Percentiles rank a stretch among this genome's conserved stretches.
Evolutionary conservation across 1,140 invertebrate genomes (phyloP).

Genomic region (Trichonephila inaurata): DNA sequence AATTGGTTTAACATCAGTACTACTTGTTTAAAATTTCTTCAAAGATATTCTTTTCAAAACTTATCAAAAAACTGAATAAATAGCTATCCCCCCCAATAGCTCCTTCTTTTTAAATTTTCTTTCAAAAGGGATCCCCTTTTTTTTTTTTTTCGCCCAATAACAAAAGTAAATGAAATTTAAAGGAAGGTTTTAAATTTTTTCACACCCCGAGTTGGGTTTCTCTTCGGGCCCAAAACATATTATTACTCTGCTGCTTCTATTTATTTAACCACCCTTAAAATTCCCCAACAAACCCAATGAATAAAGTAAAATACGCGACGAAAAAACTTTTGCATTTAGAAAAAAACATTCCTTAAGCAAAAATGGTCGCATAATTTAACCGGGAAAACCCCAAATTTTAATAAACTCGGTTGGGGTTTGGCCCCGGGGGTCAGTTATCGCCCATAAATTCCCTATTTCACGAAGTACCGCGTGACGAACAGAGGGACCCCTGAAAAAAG

Average conservation of each 20-base stretch:
- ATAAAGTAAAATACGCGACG: slow-evolving; percentile 39
- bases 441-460: no score
- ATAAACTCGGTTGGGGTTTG: slow-evolving; percentile 3
- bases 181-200: slow-evolving; percentile 26
- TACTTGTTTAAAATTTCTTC: no score
- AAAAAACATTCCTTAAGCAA: background rate
- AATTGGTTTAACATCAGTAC: no score
- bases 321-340: slow-evolving; percentile 46
- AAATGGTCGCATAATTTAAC: slow-evolving; percentile 23
- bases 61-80: background rate
- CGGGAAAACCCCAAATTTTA: slow-evolving; percentile 45
- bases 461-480: no score
- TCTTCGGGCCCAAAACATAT: background rate
- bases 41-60: background rate
- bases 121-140: background rate
- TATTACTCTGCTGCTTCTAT: slow-evolving; percentile 16
- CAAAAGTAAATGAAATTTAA: background rate
- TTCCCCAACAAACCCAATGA: background rate
- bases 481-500: no score
- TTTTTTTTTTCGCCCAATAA: background rate
- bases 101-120: background rate
- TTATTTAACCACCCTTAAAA: slow-evolving; percentile 47
- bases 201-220: background rate
- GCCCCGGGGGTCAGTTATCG: no score
- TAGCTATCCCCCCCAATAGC: background rate